phyloP scores from a whole-genome alignment of 2,113 vertebrate species.

The Pseudorectes ferrugineus region DNA sequence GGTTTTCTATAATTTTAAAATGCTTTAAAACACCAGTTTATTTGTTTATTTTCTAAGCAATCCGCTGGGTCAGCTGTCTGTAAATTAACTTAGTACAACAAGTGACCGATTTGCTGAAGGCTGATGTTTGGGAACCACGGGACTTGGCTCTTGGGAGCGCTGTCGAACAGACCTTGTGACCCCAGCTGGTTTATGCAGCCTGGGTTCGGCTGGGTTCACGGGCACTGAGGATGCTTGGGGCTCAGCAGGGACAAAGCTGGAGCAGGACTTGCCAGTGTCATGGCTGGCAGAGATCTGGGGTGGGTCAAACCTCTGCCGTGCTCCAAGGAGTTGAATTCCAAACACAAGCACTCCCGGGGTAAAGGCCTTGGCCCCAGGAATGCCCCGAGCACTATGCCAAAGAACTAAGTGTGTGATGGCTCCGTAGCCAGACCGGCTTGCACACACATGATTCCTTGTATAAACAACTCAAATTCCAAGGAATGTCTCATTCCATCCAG shows the following conservation, averaged over 20 bases:
- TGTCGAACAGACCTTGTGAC: neutral
- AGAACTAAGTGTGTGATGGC: accelerated
- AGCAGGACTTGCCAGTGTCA: neutral
- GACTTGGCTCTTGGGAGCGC: neutral
- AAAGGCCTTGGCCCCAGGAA: neutral
- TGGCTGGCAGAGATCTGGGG: neutral
- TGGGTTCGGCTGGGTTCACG: neutral
- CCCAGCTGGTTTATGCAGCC: neutral
- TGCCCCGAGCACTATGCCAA: neutral
- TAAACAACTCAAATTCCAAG: neutral
- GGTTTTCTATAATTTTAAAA: neutral
- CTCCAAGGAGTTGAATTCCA: neutral
- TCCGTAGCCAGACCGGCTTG: neutral
- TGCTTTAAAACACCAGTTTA: neutral
- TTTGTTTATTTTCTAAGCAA: neutral
- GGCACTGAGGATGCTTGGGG: neutral
- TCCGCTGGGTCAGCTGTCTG: neutral
- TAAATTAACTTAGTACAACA: neutral
- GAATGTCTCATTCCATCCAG: neutral
- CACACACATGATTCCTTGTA: neutral
- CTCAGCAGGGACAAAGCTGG: neutral
- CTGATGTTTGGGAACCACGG: neutral
- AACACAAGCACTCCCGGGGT: neutral
- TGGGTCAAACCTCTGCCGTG: neutral
- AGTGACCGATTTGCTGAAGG: neutral